Evolutionary conservation across 2,888 invertebrate species (phyloP), one percentile per base, ranked within the genome.

Genomic region (Perizoma affinitatum): DNA sequence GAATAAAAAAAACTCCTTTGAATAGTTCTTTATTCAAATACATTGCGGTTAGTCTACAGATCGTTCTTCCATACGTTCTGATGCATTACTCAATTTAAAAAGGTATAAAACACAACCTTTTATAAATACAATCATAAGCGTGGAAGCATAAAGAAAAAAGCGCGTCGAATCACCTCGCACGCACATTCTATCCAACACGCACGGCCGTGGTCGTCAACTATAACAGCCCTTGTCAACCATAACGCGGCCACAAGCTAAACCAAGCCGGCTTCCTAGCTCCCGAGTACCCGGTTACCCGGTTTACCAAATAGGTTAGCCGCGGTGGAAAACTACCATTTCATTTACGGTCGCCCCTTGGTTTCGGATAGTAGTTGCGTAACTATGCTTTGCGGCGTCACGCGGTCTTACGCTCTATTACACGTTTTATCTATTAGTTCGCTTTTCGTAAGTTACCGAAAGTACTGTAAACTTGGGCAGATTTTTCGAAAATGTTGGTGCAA

Each of bases 191-290:
- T 78, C 22, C 44, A 81, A 80, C 77, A 77, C 75, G 73, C 79
- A 78, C 78, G 74, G 72, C 76, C 83, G 82, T 81, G 74, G 74
- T 78, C 84, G 83, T 83, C 84, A 80, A 77, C 82, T 82, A 80
- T 84, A 87, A 87, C 87, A 86, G 85, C 87, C 88, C 90, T 90
- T 88, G 90, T 90, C 91, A 88, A 86, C 91, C 88, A 87, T 90
- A 90, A 90, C 90, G 90, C 75, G 81, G 84, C 88, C 89, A 77
- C 85, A 85, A 79, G 80, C 84, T 72, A 73, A 74, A 74, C 75
- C 71, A 74, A 63, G 48, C 53, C 52, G 58, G 62, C 54, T 54
- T 44, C 62, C 48, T 46, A 46, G 48, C 54, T 53, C 33, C 48
- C 53, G 53, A 10, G 34, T 62, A 51, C 44, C 58, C 55, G 58